phyloP scores from a whole-genome alignment of 2,888 invertebrate species.

The Melieria picta region DNA sequence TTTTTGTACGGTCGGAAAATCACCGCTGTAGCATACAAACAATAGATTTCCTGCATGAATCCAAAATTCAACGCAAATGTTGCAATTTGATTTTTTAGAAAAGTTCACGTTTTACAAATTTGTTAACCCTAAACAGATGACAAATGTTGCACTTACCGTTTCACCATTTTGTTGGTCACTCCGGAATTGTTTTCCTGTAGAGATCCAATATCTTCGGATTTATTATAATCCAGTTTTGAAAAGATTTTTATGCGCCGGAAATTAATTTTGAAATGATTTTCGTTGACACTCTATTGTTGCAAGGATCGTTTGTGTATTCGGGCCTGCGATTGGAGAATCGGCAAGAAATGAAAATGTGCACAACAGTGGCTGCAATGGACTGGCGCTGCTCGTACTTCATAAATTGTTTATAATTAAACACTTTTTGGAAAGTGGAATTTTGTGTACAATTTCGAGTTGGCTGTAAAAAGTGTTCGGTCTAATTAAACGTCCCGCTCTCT shows the following conservation, averaged over 20 bases:
- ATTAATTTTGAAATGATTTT: slow-evolving; percentile 57
- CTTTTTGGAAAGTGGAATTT: background rate
- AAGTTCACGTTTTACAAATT: too few species aligned
- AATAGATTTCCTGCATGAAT: too few species aligned
- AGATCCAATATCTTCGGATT: slow-evolving; percentile 66
- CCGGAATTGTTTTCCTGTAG: slow-evolving; percentile 66
- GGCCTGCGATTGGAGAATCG: slow-evolving; percentile 1
- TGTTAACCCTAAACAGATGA: too few species aligned
- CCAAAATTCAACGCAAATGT: too few species aligned
- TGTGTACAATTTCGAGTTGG: too few species aligned
- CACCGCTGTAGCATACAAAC: too few species aligned
- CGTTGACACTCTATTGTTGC: slow-evolving; percentile 5
- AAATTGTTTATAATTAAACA: background rate
- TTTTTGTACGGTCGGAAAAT: too few species aligned
- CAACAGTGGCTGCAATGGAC: background rate
- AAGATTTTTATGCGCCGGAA: slow-evolving; percentile 64
- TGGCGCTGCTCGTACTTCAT: background rate
- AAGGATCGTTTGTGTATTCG: background rate
- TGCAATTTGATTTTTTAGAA: too few species aligned
- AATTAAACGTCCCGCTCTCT: too few species aligned
- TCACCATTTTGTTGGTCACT: slow-evolving; percentile 67
- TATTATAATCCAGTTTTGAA: slow-evolving; percentile 66
- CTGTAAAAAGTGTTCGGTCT: too few species aligned
- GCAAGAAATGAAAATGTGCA: background rate
- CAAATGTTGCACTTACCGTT: slow-evolving; percentile 59